Conservation (phyloP, 64 coral and sea anemone genomes). For the Stylophora pistillata region DNA sequence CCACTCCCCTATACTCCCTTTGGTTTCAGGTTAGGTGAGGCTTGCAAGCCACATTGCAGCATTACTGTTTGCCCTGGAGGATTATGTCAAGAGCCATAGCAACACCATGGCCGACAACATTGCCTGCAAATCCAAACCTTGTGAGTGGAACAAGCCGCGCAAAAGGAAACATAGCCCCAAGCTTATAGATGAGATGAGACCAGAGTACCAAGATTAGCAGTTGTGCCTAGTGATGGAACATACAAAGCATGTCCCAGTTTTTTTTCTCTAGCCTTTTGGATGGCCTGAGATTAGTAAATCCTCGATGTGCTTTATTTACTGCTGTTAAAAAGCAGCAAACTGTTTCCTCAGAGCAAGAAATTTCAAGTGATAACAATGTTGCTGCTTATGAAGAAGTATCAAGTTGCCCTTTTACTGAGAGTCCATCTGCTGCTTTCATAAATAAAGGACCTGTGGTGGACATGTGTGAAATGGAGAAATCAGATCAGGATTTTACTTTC, state of each 20-base stretch:
- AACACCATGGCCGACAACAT: no score
- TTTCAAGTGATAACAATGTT: not conserved
- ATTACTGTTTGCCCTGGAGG: no score
- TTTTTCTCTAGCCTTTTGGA: not conserved
- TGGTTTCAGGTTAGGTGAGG: no score
- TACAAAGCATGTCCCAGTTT: not conserved
- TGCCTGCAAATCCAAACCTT: no score
- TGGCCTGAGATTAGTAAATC: constrained; percentile 17
- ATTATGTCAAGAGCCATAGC: no score
- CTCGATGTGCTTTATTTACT: not conserved
- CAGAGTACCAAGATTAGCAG: constrained; percentile 21
- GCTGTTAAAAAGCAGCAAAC: not conserved
- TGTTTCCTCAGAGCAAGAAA: constrained; percentile 10
- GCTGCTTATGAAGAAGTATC: not conserved
- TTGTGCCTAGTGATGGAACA: not conserved
- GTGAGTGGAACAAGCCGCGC: constrained; percentile 10
- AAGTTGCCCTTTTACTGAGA: not conserved
- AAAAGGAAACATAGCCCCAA: constrained; percentile 40
- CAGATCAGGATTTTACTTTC: constrained; percentile 1
- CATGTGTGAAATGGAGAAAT: not conserved
- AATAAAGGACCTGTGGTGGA: not conserved
- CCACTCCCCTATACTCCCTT: not conserved
- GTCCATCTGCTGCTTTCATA: constrained; percentile 42
- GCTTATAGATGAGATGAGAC: not conserved
- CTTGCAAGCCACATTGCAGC: no score